Evolutionary conservation across 2,113 vertebrate species (phyloP).

Genomic region (Gambusia affinis): DNA sequence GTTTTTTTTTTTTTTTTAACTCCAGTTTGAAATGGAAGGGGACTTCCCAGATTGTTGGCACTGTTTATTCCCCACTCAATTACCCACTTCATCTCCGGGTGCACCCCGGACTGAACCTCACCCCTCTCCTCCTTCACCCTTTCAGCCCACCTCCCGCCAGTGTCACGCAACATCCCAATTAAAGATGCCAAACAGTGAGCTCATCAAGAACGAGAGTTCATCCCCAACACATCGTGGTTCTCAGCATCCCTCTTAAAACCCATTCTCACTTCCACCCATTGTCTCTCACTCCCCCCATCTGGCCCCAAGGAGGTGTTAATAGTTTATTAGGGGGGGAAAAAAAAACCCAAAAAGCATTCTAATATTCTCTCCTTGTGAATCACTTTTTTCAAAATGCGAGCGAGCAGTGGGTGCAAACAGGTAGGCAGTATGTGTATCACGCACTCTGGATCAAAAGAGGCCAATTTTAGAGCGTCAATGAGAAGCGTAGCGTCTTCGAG

Average conservation of each 20-base stretch:
- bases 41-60: conserved; percentile 75
- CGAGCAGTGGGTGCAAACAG: conserved; percentile 51
- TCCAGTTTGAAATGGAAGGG: conserved; percentile 60
- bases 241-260: conserved; percentile 9
- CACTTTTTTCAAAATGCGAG: conserved; percentile 42
- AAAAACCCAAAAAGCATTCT: neutral
- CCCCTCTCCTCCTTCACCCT: conserved; percentile 28
- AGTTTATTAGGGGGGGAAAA: conserved; percentile 1
- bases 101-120: conserved; percentile 55
- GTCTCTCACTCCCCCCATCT: conserved; percentile 24
- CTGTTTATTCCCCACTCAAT: conserved; percentile 83
- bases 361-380: conserved; percentile 27
- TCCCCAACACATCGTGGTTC: conserved; percentile 18
- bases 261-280: conserved; percentile 31
- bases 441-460: conserved; percentile 65
- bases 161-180: conserved; percentile 59
- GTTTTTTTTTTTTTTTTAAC: conserved; percentile 58
- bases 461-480: conserved; percentile 67
- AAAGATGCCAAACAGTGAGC: conserved; percentile 64
- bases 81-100: conserved; percentile 81
- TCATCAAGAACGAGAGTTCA: conserved; percentile 59
- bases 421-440: conserved; percentile 61
- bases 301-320: conserved; percentile 30
- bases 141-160: conserved; percentile 30
- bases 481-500: conserved; percentile 64